phyloP scores from a whole-genome alignment of 2,113 vertebrate species.

The Trematomus loennbergii region DNA sequence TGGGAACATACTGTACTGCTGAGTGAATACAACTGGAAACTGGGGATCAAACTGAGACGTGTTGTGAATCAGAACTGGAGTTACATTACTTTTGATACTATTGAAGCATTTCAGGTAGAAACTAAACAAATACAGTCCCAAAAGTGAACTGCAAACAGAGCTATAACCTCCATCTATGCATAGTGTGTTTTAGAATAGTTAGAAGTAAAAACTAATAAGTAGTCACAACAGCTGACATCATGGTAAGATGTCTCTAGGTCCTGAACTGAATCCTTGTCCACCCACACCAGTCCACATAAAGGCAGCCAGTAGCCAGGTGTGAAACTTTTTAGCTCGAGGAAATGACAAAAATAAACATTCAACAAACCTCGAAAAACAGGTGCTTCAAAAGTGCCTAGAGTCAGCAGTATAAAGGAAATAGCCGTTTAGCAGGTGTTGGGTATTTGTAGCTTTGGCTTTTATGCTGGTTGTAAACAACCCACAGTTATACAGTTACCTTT shows the following conservation, averaged over 20 bases:
- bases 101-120: neutral
- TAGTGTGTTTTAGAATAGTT: constrained; percentile 8
- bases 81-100: neutral
- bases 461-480: neutral
- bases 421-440: neutral
- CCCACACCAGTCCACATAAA: constrained; percentile 29
- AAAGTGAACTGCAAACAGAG: neutral
- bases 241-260: neutral
- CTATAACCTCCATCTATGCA: neutral
- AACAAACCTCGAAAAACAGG: constrained; percentile 18
- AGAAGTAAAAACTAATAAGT: neutral
- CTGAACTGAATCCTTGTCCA: constrained; percentile 12
- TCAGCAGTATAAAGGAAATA: neutral
- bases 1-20: neutral
- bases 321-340: constrained; percentile 13
- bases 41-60: neutral
- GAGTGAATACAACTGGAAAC: constrained; percentile 19
- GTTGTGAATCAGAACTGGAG: neutral
- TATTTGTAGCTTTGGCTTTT: constrained; percentile 7
- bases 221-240: constrained; percentile 5
- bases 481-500: neutral
- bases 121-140: neutral
- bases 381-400: constrained; percentile 3
- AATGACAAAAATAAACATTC: constrained; percentile 14
- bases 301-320: neutral